A percentile compares a stretch with the other conserved stretches of the same genome.
These are phyloP conservation scores for Pristiophorus japonicus DNA, from an alignment of 2,113 vertebrate species.

Conservation along the genomic window DNA sequence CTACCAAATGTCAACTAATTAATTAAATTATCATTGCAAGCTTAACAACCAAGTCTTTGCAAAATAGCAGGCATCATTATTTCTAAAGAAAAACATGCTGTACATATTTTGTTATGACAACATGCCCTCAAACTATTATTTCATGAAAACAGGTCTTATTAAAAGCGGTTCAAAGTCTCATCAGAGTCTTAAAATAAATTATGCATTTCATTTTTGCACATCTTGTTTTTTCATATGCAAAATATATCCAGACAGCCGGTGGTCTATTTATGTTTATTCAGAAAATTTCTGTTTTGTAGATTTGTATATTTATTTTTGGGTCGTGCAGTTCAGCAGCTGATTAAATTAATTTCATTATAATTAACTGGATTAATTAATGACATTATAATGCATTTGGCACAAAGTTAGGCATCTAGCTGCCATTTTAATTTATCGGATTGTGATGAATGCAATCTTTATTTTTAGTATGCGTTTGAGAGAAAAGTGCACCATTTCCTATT, in stretches of 20 bases:
- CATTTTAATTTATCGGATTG: not conserved
- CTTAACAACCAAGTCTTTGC: not conserved
- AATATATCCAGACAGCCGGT: not conserved
- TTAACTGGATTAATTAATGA: not conserved
- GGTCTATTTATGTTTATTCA: not conserved
- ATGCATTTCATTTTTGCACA: not conserved
- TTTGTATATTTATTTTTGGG: not conserved
- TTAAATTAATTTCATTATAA: not conserved
- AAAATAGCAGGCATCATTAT: not conserved
- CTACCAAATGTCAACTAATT: constrained; percentile 30
- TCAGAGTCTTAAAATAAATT: not conserved
- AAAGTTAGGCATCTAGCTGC: not conserved
- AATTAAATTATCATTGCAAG: not conserved
- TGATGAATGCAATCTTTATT: not conserved
- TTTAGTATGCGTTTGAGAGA: not conserved
- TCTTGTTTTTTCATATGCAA: not conserved
- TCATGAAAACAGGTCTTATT: not conserved
- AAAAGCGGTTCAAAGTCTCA: not conserved
- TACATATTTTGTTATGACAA: not conserved
- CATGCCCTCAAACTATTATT: not conserved
- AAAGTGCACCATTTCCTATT: too few species aligned
- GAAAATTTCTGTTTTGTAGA: not conserved
- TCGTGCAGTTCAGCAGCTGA: not conserved
- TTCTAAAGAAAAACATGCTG: not conserved
- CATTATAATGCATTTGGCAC: not conserved